Evolutionary conservation across 2,797 vertebrate genomes (phyloP).

Genomic region (Sebastes baramenuke): DNA sequence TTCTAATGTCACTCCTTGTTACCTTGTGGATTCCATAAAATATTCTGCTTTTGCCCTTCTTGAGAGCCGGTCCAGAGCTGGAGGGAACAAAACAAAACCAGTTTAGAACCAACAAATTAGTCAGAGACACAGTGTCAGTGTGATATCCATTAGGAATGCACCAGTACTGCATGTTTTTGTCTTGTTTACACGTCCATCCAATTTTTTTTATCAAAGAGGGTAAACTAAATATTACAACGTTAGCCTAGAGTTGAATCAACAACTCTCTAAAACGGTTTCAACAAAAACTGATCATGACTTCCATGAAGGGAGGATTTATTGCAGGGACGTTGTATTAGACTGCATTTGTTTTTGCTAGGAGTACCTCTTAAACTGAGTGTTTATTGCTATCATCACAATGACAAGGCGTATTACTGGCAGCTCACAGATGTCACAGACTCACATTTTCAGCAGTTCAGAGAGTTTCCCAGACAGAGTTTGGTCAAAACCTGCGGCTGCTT

Average conservation of each 20-base stretch:
- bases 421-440: constrained; percentile 61
- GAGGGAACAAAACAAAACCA: constrained; percentile 23
- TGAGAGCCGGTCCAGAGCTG: constrained; percentile 92
- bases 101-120: neutral
- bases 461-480: constrained; percentile 88
- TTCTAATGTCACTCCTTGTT: constrained; percentile 9
- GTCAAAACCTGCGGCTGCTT: constrained; percentile 87
- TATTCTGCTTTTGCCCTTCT: constrained; percentile 90
- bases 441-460: constrained; percentile 88
- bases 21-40: constrained; percentile 96
- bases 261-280: neutral
- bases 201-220: neutral
- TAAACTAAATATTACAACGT: neutral
- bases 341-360: neutral
- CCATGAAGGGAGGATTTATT: neutral
- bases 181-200: neutral
- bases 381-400: neutral
- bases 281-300: neutral
- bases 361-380: neutral
- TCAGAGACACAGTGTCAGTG: neutral
- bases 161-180: neutral
- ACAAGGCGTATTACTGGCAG: neutral
- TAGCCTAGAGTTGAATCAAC: neutral
- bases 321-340: neutral
- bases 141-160: neutral